Conservation (phyloP, 2,797 vertebrate genomes). For the Otolemur crassicaudatus region DNA sequence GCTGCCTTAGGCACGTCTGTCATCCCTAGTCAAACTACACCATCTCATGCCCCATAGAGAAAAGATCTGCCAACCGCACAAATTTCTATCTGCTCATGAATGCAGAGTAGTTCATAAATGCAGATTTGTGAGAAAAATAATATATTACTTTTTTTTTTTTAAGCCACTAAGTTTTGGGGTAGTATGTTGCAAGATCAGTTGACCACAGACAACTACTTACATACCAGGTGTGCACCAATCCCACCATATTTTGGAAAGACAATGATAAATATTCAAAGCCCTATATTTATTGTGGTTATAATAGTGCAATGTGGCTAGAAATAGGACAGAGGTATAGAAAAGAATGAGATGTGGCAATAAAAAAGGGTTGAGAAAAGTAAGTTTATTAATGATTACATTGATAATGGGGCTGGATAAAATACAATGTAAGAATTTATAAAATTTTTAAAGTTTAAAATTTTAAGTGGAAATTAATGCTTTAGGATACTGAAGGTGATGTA, state of each 20-base stretch:
- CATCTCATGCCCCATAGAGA: neutral
- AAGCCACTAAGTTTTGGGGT: neutral
- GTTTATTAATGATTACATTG: neutral
- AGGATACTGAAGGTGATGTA: neutral
- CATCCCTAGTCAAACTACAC: too few species aligned
- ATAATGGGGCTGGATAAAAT: neutral
- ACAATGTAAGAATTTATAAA: neutral
- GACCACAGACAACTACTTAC: neutral
- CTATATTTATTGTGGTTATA: neutral
- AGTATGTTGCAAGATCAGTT: neutral
- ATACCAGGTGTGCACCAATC: neutral
- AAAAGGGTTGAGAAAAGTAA: too few species aligned
- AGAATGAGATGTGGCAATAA: neutral
- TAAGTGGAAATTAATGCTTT: neutral
- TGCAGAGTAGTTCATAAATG: neutral
- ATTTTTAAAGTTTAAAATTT: neutral
- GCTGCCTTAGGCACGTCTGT: neutral
- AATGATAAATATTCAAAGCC: neutral
- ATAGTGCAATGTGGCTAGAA: neutral
- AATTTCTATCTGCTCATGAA: neutral
- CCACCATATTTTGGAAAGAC: neutral
- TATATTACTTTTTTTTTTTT: neutral
- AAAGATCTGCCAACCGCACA: neutral
- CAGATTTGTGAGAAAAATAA: neutral
- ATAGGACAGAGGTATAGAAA: neutral